These are phyloP conservation scores for Tachina fera DNA, from an alignment of 2,888 invertebrate genomes.

Conservation along the genomic window DNA sequence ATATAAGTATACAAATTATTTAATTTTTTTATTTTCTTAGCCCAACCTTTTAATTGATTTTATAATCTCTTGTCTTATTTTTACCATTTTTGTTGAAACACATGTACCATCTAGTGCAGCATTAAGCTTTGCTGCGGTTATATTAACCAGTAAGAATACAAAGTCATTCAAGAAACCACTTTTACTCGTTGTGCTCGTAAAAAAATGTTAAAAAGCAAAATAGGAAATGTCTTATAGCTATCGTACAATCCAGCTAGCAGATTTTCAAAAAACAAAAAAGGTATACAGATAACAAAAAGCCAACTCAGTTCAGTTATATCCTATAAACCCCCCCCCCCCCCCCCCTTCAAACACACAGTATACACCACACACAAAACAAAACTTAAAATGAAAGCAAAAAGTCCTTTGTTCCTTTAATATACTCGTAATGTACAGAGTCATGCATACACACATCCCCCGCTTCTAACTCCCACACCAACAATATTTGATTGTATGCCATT, in stretches of 20 bases:
- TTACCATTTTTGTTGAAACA: slow-evolving; percentile 12
- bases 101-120: slow-evolving; percentile 53
- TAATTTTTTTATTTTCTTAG: not conserved
- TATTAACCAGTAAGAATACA: slow-evolving; percentile 82
- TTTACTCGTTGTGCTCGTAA: slow-evolving; percentile 56
- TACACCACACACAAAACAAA: too few species aligned
- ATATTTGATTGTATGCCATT: slow-evolving; percentile 57
- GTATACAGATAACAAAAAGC: slow-evolving; percentile 69
- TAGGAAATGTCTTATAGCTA: slow-evolving; percentile 1
- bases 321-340: not conserved
- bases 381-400: not conserved
- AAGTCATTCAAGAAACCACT: slow-evolving; percentile 76
- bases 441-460: not conserved
- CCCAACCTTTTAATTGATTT: slow-evolving; percentile 59
- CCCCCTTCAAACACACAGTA: too few species aligned
- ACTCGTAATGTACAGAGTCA: not conserved
- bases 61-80: slow-evolving; percentile 25
- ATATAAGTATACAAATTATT: not conserved
- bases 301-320: slow-evolving; percentile 64
- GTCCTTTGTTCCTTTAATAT: not conserved
- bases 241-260: slow-evolving; percentile 57
- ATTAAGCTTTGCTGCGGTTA: slow-evolving; percentile 81
- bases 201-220: slow-evolving; percentile 51
- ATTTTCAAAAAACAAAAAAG: slow-evolving; percentile 38
- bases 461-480: not conserved